Evolutionary conservation across 2,113 vertebrate genomes (phyloP), one percentile per base, ranked within the genome.

Genomic region (Nycticryphes semicollaris): DNA sequence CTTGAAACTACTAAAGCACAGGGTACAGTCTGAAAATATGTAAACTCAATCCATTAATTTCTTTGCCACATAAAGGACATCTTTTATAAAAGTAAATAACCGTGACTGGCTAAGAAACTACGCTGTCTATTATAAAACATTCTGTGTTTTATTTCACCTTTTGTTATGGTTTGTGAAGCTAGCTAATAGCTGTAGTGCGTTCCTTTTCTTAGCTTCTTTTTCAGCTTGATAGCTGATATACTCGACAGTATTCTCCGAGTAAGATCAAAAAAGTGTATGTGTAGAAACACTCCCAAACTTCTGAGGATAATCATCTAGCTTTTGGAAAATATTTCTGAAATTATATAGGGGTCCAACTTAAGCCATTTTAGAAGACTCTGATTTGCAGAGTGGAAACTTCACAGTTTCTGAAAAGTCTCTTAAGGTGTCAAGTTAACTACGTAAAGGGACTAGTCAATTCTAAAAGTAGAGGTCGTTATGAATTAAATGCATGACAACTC

Each of bases 1-100:
- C 87, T 97, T 90, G 89, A 89, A 96, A 81, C 57, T 94, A 89
- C 69, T 68, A 92, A 90, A 93, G 87, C 77, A 93, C 28, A 81
- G 22, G 68, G 31, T 78, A 48, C 66, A 87, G 72, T 76, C 60
- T 79, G 45, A 80, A 87, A 95, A 33, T 39, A 80, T 10, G 4
- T 43, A 95, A 95, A 93, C 86, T 79, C 81, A 90, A 93, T 87
- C 70, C 77, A 69, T 92, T 92, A 35, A 6, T 30, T 84, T 87
- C 59, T 69, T 76, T 92, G 80, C 78, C 57, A 86, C 24, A 92
- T 89, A 85, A 93, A 96, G 60, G 78, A 93, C 50, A 67, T 95
- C 23, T 87, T 87, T 81, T 75, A 67, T 86, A 68, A 87, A 84
- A 92, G 53, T 73, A 87, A 89, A 96, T 77, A 96, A 66, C 66